Conservation (phyloP, 2,113 vertebrate species). For the Apteryx mantelli region DNA sequence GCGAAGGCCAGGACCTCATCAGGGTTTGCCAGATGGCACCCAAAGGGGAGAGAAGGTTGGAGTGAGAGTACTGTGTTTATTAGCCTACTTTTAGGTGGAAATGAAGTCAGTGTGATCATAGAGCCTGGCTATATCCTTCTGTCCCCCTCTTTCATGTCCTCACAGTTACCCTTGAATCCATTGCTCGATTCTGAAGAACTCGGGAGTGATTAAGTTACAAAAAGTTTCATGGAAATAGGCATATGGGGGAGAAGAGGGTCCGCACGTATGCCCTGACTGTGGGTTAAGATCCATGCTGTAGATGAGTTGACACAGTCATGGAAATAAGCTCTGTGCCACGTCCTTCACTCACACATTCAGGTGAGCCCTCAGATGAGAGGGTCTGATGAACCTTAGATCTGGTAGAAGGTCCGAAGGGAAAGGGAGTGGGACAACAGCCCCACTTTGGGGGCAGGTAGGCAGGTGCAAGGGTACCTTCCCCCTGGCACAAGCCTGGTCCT, state of each 20-base stretch:
- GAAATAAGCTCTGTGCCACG: no score
- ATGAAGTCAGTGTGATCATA: no score
- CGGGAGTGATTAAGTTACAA: background rate
- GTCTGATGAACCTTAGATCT: background rate
- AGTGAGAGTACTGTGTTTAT: no score
- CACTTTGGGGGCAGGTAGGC: background rate
- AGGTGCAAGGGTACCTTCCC: background rate
- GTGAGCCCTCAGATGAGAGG: background rate
- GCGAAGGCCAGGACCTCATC: no score
- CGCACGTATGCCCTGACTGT: fast-evolving
- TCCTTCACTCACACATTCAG: background rate
- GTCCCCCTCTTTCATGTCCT: background rate
- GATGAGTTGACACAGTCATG: no score
- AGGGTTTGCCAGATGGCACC: no score
- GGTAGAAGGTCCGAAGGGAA: background rate
- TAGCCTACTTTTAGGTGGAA: no score
- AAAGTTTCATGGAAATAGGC: background rate
- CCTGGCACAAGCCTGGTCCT: fast-evolving
- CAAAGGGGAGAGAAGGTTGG: background rate
- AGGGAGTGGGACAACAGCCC: background rate
- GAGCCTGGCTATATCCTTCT: background rate
- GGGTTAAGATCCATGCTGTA: background rate
- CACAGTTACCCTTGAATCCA: background rate
- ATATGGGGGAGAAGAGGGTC: background rate
- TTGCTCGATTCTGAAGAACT: background rate